Conservation (phyloP, 2,113 vertebrate species). For the cattle (Bos taurus) region DNA sequence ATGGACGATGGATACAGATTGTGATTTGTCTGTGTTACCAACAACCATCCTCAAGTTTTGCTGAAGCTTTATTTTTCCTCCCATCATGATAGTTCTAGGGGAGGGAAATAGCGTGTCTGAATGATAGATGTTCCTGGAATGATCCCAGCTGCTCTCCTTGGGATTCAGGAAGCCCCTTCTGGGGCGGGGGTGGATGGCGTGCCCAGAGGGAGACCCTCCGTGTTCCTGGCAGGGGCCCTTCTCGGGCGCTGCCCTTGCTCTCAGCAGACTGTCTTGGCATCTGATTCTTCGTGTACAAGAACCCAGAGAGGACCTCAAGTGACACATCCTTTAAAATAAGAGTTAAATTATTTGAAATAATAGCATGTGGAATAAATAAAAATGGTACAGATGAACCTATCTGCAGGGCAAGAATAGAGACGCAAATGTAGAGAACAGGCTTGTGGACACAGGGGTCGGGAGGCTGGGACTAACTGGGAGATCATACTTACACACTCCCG, state of each 20-base stretch:
- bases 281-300: background rate
- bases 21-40: background rate
- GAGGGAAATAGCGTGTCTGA: background rate
- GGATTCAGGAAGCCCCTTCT: background rate
- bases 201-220: background rate
- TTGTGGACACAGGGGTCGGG: background rate
- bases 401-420: background rate
- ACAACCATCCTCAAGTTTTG: background rate
- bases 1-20: background rate
- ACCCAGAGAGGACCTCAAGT: background rate
- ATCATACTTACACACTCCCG: background rate
- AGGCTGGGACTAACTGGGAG: background rate
- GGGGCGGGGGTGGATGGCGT: background rate
- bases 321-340: background rate
- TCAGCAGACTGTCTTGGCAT: background rate
- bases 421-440: rapidly evolving
- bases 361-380: background rate
- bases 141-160: background rate
- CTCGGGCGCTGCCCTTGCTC: background rate
- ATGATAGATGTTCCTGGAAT: background rate
- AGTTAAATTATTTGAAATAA: background rate
- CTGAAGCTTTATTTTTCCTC: background rate
- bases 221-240: background rate
- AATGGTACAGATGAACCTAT: background rate
- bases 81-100: too few relatives aligned